Percentiles rank a stretch among this genome's conserved stretches.
phyloP scores from a whole-genome alignment of 2,888 invertebrate genomes.

The Nezara viridula region DNA sequence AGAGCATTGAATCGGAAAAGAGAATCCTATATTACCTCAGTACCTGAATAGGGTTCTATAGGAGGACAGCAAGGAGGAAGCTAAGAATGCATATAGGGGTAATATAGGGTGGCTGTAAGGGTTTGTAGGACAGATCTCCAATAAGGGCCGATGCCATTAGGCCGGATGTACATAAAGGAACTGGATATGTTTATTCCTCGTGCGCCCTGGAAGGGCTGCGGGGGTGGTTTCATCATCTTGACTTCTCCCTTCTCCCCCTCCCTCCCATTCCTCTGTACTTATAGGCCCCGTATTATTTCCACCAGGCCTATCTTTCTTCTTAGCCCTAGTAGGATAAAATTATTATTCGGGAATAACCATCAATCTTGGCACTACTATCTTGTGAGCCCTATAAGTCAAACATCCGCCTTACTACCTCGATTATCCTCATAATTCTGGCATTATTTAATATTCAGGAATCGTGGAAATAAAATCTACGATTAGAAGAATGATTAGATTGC shows the following conservation, averaged over 20 bases:
- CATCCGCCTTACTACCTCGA: too few relatives aligned
- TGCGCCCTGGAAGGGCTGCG: background rate
- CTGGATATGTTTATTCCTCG: constrained; percentile 58
- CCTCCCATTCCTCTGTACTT: background rate
- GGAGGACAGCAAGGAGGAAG: background rate
- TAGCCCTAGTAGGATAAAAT: background rate
- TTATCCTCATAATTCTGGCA: too few relatives aligned
- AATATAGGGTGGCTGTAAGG: constrained; percentile 18
- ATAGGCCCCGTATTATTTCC: background rate
- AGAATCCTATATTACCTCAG: constrained; percentile 15
- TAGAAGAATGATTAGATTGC: too few relatives aligned
- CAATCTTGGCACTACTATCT: background rate
- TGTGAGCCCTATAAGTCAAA: too few relatives aligned
- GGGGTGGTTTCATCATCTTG: constrained; percentile 3
- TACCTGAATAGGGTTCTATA: background rate
- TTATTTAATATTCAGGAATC: too few relatives aligned
- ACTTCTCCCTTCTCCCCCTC: background rate
- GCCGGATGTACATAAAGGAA: constrained; percentile 54
- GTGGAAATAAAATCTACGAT: too few relatives aligned
- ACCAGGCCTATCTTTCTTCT: background rate
- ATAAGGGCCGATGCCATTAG: constrained; percentile 56
- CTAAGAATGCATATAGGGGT: background rate
- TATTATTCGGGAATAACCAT: background rate
- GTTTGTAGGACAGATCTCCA: constrained; percentile 36
- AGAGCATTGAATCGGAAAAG: background rate